Base-by-base conservation (phyloP, 2,888 invertebrate genomes). In the Drosophila tanythrix region DNA sequence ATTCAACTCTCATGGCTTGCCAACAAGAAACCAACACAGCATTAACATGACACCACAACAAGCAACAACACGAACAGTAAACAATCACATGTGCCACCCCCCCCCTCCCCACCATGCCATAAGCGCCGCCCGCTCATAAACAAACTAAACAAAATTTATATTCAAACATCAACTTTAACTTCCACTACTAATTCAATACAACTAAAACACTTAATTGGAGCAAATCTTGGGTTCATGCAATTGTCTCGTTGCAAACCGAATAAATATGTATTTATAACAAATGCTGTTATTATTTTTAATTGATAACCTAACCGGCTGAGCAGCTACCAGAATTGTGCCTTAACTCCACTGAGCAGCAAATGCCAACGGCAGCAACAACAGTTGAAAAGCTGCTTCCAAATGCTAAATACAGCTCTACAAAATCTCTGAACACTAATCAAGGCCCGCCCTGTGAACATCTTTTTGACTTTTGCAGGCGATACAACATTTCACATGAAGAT, bases 401-500 rank as follows among this genome's bases (percentile, higher is more conserved):
- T 53, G 53, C 29, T 38, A 21, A 55, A 18, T n/a, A 21, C 59
- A 15, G 29, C 13, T 40, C 7, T 18, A 11, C 3, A 57, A 29
- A 36, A 56, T 40, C 10, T n/a, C 11, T 48, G n/a, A 61, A 50
- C 59, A 68, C 74, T 81, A 67, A 77, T 82, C 62, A 53, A 66
- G 69, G 66, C 53, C 48, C 27, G 67, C 58, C 63, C 58, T 71
- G 66, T 76, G 80, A 79, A 79, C 40, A 56, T 61, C 15, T 70
- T 64, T 62, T 59, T 18, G 67, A 38, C 27, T 74, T 96, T 76
- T 96, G 95, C 96, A 93, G 96, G 96, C 94, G 97, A 97, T 95
- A 96, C 96, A 73, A 96, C 97, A 92, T 97, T 97, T 95, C 98
- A 99, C 95, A 97, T 99, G 95, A 99, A 99, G 95, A 97, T 98